Base-by-base conservation (phyloP, 1,140 invertebrate species). In the Drosophila rhopaloa region DNA sequence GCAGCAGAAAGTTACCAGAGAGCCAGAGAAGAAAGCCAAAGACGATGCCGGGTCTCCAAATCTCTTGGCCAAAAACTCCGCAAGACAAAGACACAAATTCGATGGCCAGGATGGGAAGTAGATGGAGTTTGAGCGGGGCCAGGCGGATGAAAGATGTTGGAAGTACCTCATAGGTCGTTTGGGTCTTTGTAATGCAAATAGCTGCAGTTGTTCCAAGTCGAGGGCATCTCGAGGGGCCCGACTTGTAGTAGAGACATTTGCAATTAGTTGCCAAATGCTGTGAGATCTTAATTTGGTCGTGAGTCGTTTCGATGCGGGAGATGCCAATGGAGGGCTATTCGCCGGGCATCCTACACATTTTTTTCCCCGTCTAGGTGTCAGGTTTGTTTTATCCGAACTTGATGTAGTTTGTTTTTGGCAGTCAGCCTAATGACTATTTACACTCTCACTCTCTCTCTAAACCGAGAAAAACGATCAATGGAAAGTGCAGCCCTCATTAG, bases 281-380 rank as follows among this genome's bases (percentile, higher is more conserved):
- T 88, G 83, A 88, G 83, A 88, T 88, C 83, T 88, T 88, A 88
- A 88, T 88, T 88, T 89, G 83, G 83, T 85, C 82, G 82, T 88
- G 82, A 68, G 76, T 71, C 65, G 27, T 71, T 58, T 29, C 56
- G 54, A 47, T 65, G 53, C 47, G 56, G 14, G 29, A 37, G 50
- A 38, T 48, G 29, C 63, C 16, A 35, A 1, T 40, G 35, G n/a
- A 8, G 53, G 43, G 4, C 10, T 6, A 41, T 35, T 46, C 10
- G 0, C 6, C 6, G 24, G 40, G 24, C 47, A 27, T 46, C 63
- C 65, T 54, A 71, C 67, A 71, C 67, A 47, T 76, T 51, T 57
- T 57, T 67, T 32, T 37, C 35, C 41, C 29, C 41, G 54, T 27
- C 44, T 43, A 68, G 59, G 60, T 76, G 79, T 76, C 66, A 80